Evolutionary conservation across 2,797 vertebrate genomes (phyloP).

Genomic region (Ctenopoma multispine): DNA sequence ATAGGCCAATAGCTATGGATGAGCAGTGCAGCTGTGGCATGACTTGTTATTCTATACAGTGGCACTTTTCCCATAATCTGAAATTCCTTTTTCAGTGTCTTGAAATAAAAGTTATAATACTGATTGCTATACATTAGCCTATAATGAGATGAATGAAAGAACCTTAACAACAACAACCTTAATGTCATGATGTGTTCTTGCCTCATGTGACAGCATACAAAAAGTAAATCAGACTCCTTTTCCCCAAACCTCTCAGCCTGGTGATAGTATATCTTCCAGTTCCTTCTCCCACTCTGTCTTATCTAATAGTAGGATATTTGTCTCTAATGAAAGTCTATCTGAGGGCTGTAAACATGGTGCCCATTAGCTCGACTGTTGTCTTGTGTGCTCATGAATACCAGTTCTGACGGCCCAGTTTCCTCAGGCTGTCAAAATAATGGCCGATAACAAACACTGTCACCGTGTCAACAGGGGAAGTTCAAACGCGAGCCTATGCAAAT

Average conservation of each 20-base stretch:
- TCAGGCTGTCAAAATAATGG: constrained; percentile 62
- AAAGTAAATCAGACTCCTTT: constrained; percentile 23
- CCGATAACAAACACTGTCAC: constrained; percentile 59
- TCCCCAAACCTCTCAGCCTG: constrained; percentile 15
- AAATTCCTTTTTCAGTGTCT: constrained; percentile 15
- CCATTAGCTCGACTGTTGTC: constrained; percentile 57
- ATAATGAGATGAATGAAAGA: constrained; percentile 8
- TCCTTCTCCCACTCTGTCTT: constrained; percentile 25
- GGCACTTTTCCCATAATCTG: constrained; percentile 20
- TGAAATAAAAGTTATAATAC: constrained; percentile 5
- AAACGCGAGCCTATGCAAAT: constrained; percentile 71
- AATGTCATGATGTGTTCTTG: constrained; percentile 1
- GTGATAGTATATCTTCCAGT: constrained; percentile 17
- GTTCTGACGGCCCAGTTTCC: constrained; percentile 43
- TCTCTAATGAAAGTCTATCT: constrained; percentile 67
- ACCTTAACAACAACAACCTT: background rate
- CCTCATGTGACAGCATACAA: constrained; percentile 2
- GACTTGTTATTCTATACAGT: constrained; percentile 37
- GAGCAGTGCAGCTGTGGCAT: constrained; percentile 16
- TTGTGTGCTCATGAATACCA: constrained; percentile 59
- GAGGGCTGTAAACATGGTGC: constrained; percentile 66
- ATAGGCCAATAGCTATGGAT: constrained; percentile 48
- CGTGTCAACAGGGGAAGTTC: constrained; percentile 54
- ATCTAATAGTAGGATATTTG: constrained; percentile 58
- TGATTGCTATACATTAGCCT: background rate